Conservation (phyloP, 2,113 vertebrate species). For the Sceloporus undulatus region DNA sequence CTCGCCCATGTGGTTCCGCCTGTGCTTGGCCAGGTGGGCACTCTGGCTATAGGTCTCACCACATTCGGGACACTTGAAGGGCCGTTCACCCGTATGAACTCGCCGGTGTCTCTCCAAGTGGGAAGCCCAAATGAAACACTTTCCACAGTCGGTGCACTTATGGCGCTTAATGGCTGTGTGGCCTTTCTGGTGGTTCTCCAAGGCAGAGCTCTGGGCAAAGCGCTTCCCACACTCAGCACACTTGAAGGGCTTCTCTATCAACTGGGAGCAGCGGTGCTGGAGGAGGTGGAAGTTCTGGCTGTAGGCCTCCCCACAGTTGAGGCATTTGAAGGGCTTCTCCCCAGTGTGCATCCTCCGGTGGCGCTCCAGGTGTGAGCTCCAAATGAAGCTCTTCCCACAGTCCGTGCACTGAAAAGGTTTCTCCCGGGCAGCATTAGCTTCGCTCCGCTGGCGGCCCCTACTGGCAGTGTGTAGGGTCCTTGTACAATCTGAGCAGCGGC, state of each 20-base stretch:
- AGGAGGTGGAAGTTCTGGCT: slow-evolving; percentile 64
- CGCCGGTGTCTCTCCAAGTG: slow-evolving; percentile 64
- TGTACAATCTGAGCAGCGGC: neutral
- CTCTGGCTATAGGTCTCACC: slow-evolving; percentile 62
- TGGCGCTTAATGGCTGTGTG: slow-evolving; percentile 37
- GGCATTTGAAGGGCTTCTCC: slow-evolving; percentile 59
- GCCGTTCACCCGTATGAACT: slow-evolving; percentile 57
- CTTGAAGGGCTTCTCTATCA: slow-evolving; percentile 48
- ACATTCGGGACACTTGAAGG: slow-evolving; percentile 56
- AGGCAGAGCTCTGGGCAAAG: neutral
- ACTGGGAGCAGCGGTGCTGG: slow-evolving; percentile 60
- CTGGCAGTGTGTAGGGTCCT: accelerated
- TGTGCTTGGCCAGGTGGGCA: slow-evolving; percentile 48
- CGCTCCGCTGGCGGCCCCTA: neutral
- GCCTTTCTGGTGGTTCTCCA: slow-evolving; percentile 46
- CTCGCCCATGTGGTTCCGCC: slow-evolving; percentile 48
- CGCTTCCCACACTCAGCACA: slow-evolving; percentile 58
- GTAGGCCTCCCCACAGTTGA: slow-evolving; percentile 51
- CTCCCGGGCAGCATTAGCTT: slow-evolving; percentile 9
- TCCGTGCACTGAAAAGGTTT: slow-evolving; percentile 30
- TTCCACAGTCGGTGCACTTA: slow-evolving; percentile 61
- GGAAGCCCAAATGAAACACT: slow-evolving; percentile 60
- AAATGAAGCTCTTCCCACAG: slow-evolving; percentile 61
- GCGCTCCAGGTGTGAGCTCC: slow-evolving; percentile 60
- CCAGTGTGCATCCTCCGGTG: slow-evolving; percentile 58